Percentiles rank a stretch among this genome's conserved stretches.
Evolutionary conservation across 2,113 vertebrate genomes (phyloP).

Genomic region (Alces alces): DNA sequence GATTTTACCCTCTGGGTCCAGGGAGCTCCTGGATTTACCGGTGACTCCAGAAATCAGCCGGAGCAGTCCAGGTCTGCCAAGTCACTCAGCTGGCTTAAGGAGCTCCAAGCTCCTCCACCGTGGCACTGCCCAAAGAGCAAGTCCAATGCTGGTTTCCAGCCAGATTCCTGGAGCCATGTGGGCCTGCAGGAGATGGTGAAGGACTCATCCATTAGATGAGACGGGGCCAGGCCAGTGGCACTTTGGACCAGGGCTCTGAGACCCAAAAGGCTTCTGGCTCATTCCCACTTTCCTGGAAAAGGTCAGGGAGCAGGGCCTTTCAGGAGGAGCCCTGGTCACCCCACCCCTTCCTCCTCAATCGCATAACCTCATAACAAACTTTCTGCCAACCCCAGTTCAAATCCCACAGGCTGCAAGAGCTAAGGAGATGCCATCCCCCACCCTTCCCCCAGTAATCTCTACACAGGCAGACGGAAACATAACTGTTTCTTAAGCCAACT

Average conservation of each 20-base stretch:
- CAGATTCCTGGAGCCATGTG: not conserved
- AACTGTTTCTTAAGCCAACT: not conserved
- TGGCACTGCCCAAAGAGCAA: not conserved
- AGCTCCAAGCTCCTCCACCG: not conserved
- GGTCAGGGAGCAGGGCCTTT: not conserved
- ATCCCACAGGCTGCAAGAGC: not conserved
- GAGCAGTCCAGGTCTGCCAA: not conserved
- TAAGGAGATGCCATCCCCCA: not conserved
- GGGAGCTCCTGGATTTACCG: not conserved
- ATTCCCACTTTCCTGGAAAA: not conserved
- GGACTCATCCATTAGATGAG: not conserved
- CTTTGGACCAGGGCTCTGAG: accelerated
- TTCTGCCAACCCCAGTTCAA: not conserved
- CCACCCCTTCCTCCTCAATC: not conserved
- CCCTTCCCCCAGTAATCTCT: not conserved
- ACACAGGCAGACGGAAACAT: not conserved
- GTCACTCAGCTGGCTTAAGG: not conserved
- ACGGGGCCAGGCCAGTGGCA: not conserved
- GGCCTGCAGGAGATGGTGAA: not conserved
- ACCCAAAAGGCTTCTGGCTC: accelerated
- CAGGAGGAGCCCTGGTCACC: not conserved
- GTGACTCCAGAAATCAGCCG: not conserved
- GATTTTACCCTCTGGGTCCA: not conserved
- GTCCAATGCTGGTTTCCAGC: not conserved
- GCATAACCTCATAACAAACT: not conserved